Conservation (phyloP, 2,113 vertebrate genomes). For the Dissostichus mawsoni region DNA sequence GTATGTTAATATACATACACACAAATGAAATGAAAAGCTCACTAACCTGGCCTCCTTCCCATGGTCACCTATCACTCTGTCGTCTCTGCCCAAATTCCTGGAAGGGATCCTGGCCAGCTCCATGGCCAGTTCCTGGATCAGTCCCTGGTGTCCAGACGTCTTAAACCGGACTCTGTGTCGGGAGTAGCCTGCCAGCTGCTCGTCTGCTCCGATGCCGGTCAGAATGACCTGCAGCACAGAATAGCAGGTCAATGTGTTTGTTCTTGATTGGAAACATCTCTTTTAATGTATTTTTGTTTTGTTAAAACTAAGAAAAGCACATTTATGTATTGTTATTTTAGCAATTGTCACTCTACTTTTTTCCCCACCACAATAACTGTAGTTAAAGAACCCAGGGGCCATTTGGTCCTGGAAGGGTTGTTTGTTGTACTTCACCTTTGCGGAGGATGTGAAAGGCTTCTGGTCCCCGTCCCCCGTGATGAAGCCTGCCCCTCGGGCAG, state of each 20-base stretch:
- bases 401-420: neutral
- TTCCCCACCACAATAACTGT: neutral
- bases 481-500: slow-evolving; percentile 88
- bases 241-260: neutral
- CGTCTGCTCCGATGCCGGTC: slow-evolving; percentile 95
- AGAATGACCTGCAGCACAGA: slow-evolving; percentile 87
- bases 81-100: slow-evolving; percentile 95
- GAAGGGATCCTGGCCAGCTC: slow-evolving; percentile 92
- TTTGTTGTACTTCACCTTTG: slow-evolving; percentile 86
- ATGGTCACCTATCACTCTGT: slow-evolving; percentile 92
- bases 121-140: slow-evolving; percentile 91
- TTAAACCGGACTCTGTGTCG: slow-evolving; percentile 90
- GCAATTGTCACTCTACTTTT: too few species aligned
- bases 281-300: neutral
- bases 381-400: neutral
- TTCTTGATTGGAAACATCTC: neutral
- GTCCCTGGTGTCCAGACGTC: slow-evolving; percentile 82
- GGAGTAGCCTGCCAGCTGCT: slow-evolving; percentile 96
- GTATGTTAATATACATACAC: neutral
- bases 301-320: too few species aligned
- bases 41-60: slow-evolving; percentile 94
- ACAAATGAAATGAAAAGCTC: neutral
- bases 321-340: too few species aligned
- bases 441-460: slow-evolving; percentile 84
- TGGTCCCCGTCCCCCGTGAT: slow-evolving; percentile 67